phyloP scores from a whole-genome alignment of 2,888 invertebrate species.

The Empis livida region DNA sequence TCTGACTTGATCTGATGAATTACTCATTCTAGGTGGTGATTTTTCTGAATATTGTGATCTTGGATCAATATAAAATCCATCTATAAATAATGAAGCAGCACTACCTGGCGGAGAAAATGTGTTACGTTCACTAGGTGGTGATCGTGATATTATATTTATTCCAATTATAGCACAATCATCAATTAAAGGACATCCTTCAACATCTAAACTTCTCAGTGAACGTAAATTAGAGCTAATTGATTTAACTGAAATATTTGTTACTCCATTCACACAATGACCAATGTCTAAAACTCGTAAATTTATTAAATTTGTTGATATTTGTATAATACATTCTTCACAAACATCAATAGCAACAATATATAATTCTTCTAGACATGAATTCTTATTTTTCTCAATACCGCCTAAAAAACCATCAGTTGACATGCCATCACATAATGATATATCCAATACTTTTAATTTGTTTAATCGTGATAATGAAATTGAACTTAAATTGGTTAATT shows the following conservation, averaged over 20 bases:
- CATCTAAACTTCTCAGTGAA: conserved; percentile 43
- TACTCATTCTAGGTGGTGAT: conserved; percentile 3
- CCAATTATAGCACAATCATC: conserved; percentile 61
- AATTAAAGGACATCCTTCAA: conserved; percentile 47
- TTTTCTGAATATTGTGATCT: conserved; percentile 15
- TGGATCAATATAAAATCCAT: too few species aligned
- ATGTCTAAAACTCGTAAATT: conserved; percentile 48
- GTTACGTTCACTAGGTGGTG: conserved; percentile 14
- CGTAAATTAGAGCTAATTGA: conserved; percentile 51
- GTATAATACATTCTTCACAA: conserved; percentile 47
- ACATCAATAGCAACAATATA: conserved; percentile 47
- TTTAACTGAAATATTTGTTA: conserved; percentile 55
- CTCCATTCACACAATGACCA: conserved; percentile 55
- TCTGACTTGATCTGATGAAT: conserved; percentile 14
- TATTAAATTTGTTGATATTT: conserved; percentile 44
- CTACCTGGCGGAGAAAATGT: too few species aligned
- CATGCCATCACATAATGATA: conserved; percentile 54
- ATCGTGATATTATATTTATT: conserved; percentile 23
- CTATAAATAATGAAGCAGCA: too few species aligned
- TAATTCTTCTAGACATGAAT: conserved; percentile 39
- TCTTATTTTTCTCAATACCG: conserved; percentile 41
- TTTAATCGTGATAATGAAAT: conserved; percentile 41
- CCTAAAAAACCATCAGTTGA: conserved; percentile 46
- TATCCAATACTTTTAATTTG: conserved; percentile 45
- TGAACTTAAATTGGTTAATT: conserved; percentile 49